Percentiles rank a stretch among this genome's conserved stretches.
Conservation (phyloP, 2,797 vertebrate species). For the Ceryle rudis region DNA sequence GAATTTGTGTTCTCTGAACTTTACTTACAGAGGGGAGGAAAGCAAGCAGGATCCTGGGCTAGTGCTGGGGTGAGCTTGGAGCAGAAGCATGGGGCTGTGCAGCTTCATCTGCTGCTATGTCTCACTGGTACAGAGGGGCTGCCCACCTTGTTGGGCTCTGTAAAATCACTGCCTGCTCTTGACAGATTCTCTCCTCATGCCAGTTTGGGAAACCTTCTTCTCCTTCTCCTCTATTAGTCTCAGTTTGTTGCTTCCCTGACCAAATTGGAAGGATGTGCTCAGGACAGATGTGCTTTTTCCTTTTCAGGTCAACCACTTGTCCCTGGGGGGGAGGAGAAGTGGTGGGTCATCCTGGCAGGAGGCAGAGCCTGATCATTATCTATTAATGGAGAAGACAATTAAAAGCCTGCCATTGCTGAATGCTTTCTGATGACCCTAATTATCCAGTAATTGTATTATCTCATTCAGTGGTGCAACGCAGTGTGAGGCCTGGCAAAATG, state of each 20-base stretch:
- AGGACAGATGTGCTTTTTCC: constrained; percentile 15
- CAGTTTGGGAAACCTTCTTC: neutral
- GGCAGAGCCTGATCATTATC: constrained; percentile 57
- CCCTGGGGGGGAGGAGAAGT: neutral
- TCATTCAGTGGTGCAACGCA: constrained; percentile 2
- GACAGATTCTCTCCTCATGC: neutral
- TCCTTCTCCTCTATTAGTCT: neutral
- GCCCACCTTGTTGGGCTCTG: neutral
- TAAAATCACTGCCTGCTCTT: neutral
- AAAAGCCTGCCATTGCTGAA: constrained; percentile 68
- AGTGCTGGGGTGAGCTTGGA: neutral
- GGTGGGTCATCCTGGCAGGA: neutral
- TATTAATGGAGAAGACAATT: constrained; percentile 72
- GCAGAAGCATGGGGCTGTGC: neutral
- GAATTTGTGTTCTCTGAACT: neutral
- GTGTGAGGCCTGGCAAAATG: neutral
- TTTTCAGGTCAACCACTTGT: constrained; percentile 5
- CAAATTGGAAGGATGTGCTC: neutral
- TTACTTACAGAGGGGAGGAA: neutral
- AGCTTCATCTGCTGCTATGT: rapidly evolving
- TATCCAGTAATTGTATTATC: constrained; percentile 69
- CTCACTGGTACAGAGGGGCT: neutral
- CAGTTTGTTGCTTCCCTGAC: neutral
- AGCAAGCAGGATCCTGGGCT: neutral
- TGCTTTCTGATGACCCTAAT: constrained; percentile 68